A percentile compares a stretch with the other conserved stretches of the same genome.
Conservation (phyloP, 1,140 invertebrate genomes). For the Drosophila quadrilineata region DNA sequence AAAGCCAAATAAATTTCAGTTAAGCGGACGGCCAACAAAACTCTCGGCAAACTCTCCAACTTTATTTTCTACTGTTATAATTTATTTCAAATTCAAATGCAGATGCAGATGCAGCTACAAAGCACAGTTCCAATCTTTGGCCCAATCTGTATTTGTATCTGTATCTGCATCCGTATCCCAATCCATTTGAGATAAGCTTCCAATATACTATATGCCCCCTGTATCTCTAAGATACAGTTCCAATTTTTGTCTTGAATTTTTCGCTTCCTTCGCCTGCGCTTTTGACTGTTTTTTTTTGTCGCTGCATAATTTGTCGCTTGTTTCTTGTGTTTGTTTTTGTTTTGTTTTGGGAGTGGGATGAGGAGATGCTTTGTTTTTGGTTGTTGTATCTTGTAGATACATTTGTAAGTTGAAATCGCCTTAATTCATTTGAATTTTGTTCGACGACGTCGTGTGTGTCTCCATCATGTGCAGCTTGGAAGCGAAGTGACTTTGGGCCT, state of each 20-base stretch:
- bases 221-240: no score
- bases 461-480: constrained; percentile 16
- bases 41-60: no score
- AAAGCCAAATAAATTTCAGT: constrained; percentile 63
- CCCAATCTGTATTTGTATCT: neutral
- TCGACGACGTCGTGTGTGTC: constrained; percentile 63
- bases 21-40: constrained; percentile 67
- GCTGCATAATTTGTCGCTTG: constrained; percentile 73
- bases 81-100: constrained; percentile 68
- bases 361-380: constrained; percentile 15
- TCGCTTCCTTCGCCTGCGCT: constrained; percentile 15
- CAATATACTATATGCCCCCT: neutral
- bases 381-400: constrained; percentile 66
- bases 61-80: constrained; percentile 75
- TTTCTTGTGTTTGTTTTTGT: constrained; percentile 22
- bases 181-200: constrained; percentile 39
- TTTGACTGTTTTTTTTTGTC: constrained; percentile 41
- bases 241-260: neutral
- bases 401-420: constrained; percentile 66
- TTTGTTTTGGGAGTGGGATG: no score
- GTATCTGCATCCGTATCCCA: neutral
- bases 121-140: constrained; percentile 20
- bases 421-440: constrained; percentile 70
- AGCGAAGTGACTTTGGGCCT: constrained; percentile 21
- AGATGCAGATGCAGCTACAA: no score